Base-by-base conservation (phyloP, 2,888 invertebrate species). In the Lepidonotus clava region DNA sequence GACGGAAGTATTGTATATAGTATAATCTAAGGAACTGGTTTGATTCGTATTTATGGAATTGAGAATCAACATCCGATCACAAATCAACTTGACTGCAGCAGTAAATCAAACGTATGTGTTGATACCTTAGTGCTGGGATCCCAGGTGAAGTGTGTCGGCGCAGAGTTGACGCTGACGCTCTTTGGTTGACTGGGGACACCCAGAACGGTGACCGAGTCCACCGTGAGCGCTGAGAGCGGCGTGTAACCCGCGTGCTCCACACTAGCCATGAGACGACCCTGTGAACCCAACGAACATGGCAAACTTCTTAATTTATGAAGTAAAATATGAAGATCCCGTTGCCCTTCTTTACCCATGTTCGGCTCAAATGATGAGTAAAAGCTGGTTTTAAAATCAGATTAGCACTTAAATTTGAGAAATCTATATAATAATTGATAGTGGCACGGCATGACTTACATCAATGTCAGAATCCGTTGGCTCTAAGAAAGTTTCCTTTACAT, bases 131-230 rank as follows among this genome's bases (percentile, higher is more conserved):
- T 56, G 1, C 2, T 24, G 4, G 34, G 4, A 32, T 53, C 28
- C 36, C 38, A 83, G 21, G 34, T n/a, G 24, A 53, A 83, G 18
- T 56, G 32, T 18, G 34, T 24, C n/a, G 51, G 34, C 18, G 32
- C 56, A 6, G 32, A 18, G 56, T 83, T 83, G 21, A 83, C 32
- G 24, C 32, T 83, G 14, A 51, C 83, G 18, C 4, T 2, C 1
- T 28, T 34, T 51, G 83, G 83, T n/a, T 56, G n/a, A n/a, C 18
- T 28, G 32, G 28, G 5, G 5, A 83, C 28, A 8, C 83, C 83
- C 56, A 53, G 5, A 8, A 83, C 56, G 8, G 51, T 83, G 34
- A 83, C 83, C 8, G 8, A 34, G 4, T 24, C 83, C 56, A 83
- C 36, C 28, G 18, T 5, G 53, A 83, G 2, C 11, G 6, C 53